Evolutionary conservation across 2,888 invertebrate species (phyloP).

Genomic region (Neoscelio sp.): DNA sequence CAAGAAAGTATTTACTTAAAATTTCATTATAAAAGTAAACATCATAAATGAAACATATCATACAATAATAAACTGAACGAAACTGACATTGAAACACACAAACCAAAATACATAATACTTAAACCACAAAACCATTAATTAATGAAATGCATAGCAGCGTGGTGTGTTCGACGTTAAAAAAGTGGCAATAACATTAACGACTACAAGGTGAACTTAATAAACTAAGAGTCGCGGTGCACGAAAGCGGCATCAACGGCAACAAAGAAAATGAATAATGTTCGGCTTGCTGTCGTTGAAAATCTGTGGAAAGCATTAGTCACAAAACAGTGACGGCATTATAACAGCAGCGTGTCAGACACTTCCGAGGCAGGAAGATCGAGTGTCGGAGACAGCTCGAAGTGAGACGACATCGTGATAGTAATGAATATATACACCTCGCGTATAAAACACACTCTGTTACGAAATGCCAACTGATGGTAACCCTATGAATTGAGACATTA

Average conservation of each 20-base stretch:
- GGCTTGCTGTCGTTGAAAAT: conserved; percentile 59
- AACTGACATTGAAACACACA: neutral
- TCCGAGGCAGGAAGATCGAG: conserved; percentile 56
- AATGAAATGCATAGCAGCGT: conserved; percentile 11
- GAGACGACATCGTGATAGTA: conserved; percentile 53
- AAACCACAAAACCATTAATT: neutral
- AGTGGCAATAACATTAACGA: conserved; percentile 19
- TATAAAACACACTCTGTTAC: conserved; percentile 45
- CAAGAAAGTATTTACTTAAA: too few species aligned
- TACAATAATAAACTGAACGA: neutral
- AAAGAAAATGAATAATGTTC: conserved; percentile 42
- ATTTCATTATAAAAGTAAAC: too few species aligned
- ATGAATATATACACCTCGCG: conserved; percentile 43
- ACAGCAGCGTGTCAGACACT: conserved; percentile 48
- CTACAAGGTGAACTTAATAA: conserved; percentile 38
- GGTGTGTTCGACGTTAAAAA: conserved; percentile 19
- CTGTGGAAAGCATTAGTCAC: conserved; percentile 61
- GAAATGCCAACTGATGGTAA: conserved; percentile 49
- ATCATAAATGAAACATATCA: too few species aligned
- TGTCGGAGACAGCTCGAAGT: conserved; percentile 47
- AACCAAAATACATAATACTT: neutral
- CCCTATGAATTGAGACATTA: conserved; percentile 53
- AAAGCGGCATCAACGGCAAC: conserved; percentile 24
- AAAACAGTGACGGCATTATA: conserved; percentile 57
- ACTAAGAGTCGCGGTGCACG: conserved; percentile 28